Conservation (phyloP, 2,888 invertebrate species). For the Seira sanloemensis region DNA sequence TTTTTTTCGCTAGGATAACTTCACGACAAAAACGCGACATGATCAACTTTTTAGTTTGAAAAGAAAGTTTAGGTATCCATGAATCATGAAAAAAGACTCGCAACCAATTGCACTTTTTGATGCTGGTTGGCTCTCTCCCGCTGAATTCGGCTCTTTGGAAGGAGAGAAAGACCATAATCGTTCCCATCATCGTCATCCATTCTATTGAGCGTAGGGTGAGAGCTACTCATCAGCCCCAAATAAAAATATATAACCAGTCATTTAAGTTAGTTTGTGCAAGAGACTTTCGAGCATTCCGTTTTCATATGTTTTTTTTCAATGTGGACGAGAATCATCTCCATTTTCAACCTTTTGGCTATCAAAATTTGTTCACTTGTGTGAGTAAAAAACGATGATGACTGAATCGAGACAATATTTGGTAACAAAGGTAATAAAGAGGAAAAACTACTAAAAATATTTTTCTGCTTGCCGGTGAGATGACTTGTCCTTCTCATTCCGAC, state of each 20-base stretch:
- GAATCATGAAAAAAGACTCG: constrained; percentile 35
- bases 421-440: constrained; percentile 20
- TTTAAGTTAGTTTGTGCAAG: constrained; percentile 18
- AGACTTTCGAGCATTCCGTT: neutral
- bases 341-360: constrained; percentile 57
- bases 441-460: neutral
- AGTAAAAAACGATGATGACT: constrained; percentile 52
- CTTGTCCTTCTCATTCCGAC: neutral
- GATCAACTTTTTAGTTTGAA: constrained; percentile 37
- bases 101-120: constrained; percentile 22
- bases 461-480: neutral
- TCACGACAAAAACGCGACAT: constrained; percentile 26
- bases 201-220: constrained; percentile 24
- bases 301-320: neutral
- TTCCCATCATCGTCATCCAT: constrained; percentile 31
- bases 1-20: neutral
- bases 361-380: constrained; percentile 29
- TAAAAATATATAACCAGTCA: constrained; percentile 51
- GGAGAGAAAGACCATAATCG: constrained; percentile 30
- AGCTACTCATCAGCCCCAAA: constrained; percentile 58
- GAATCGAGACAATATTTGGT: constrained; percentile 62
- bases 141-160: neutral
- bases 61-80: constrained; percentile 36
- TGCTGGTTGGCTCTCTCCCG: neutral
- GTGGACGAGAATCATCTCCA: constrained; percentile 32